Conservation (phyloP, 2,113 vertebrate genomes). For the Bolborhynchus lineola region DNA sequence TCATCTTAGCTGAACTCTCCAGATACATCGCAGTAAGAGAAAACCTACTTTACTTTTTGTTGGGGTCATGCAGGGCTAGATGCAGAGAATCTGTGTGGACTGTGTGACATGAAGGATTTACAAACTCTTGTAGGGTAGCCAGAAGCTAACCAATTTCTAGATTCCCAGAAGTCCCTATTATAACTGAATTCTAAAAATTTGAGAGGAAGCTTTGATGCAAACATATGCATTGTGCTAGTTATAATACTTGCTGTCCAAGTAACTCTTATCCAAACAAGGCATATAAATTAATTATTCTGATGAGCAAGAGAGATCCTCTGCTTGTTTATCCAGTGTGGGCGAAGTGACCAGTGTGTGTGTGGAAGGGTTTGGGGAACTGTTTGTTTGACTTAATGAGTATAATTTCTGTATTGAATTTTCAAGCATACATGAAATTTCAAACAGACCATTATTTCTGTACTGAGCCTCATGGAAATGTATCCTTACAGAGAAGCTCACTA, state of each 20-base stretch:
- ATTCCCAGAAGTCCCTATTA: slow-evolving; percentile 46
- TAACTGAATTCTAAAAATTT: background rate
- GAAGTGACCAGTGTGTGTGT: background rate
- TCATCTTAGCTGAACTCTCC: background rate
- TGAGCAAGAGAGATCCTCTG: background rate
- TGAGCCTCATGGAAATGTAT: background rate
- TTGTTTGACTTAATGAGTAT: slow-evolving; percentile 15
- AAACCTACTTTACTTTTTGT: background rate
- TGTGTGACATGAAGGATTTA: background rate
- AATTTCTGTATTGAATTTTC: slow-evolving; percentile 10
- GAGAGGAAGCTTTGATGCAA: background rate
- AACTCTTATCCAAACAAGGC: background rate
- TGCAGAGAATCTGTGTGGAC: background rate
- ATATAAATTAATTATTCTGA: background rate
- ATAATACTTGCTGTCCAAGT: background rate
- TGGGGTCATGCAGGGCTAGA: background rate
- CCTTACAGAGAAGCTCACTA: background rate
- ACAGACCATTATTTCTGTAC: background rate
- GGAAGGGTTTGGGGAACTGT: background rate
- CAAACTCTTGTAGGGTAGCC: background rate
- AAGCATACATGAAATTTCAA: background rate
- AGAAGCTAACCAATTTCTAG: background rate
- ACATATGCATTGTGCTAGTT: background rate
- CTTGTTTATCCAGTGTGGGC: background rate
- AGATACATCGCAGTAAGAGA: background rate